These are phyloP conservation scores for Gila orcuttii DNA, from an alignment of 2,113 vertebrate species.

Conservation along the genomic window DNA sequence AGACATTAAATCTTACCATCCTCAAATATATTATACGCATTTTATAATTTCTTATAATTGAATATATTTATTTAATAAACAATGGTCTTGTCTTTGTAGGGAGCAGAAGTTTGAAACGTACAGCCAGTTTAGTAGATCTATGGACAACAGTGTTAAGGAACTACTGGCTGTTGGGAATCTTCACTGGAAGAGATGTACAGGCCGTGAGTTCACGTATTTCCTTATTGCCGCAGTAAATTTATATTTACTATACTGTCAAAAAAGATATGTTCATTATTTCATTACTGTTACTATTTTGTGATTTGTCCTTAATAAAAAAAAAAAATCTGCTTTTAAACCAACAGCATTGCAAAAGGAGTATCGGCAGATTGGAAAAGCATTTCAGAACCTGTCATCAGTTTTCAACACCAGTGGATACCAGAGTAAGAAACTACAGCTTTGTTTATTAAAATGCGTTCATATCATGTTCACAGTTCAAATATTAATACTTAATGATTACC, in stretches of 20 bases:
- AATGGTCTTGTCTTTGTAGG: slow-evolving; percentile 62
- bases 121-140: slow-evolving; percentile 83
- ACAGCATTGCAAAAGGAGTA: slow-evolving; percentile 86
- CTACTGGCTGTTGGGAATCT: slow-evolving; percentile 85
- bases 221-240: neutral
- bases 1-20: neutral
- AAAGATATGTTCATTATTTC: neutral
- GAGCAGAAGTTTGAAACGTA: slow-evolving; percentile 87
- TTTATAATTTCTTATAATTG: neutral
- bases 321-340: slow-evolving; percentile 37
- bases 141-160: slow-evolving; percentile 87
- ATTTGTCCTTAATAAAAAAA: neutral
- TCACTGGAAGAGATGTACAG: slow-evolving; percentile 89
- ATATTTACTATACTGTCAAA: neutral
- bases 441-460: neutral
- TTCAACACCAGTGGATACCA: slow-evolving; percentile 85
- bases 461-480: neutral
- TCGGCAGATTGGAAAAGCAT: slow-evolving; percentile 87
- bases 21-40: neutral
- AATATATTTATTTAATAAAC: neutral
- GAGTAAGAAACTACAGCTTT: slow-evolving; percentile 66
- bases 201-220: slow-evolving; percentile 75
- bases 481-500: neutral
- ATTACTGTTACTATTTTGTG: neutral
- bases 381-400: slow-evolving; percentile 82